These are phyloP conservation scores for Lithobates sylvaticus DNA, from an alignment of 2,797 vertebrate genomes.

Conservation along the genomic window DNA sequence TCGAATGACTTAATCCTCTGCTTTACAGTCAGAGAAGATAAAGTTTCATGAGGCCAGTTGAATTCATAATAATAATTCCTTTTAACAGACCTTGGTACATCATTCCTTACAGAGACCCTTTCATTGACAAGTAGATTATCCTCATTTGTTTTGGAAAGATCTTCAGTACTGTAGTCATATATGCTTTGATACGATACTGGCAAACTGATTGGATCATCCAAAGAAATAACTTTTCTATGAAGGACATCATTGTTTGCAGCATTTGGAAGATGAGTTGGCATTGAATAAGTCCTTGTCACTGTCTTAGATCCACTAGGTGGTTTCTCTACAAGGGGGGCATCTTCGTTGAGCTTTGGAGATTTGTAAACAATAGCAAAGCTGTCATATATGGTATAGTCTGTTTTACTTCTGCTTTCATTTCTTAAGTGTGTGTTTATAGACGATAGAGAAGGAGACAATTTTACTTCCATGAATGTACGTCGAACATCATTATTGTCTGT, in stretches of 20 bases:
- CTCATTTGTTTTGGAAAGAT: neutral
- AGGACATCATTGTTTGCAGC: slow-evolving; percentile 21
- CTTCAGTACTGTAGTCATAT: slow-evolving; percentile 34
- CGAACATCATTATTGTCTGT: slow-evolving; percentile 72
- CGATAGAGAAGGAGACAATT: slow-evolving; percentile 71
- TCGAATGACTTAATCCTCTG: slow-evolving; percentile 96
- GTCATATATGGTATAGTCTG: neutral
- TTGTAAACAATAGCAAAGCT: slow-evolving; percentile 16
- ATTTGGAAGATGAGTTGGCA: slow-evolving; percentile 74
- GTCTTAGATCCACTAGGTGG: slow-evolving; percentile 68
- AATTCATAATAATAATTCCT: slow-evolving; percentile 80
- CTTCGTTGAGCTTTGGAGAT: neutral
- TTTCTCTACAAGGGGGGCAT: slow-evolving; percentile 28
- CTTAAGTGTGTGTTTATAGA: slow-evolving; percentile 56
- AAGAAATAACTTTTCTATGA: slow-evolving; percentile 42
- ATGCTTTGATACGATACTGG: slow-evolving; percentile 27
- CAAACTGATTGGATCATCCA: slow-evolving; percentile 18
- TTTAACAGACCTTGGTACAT: slow-evolving; percentile 75
- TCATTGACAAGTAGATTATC: slow-evolving; percentile 6
- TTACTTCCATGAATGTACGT: slow-evolving; percentile 82
- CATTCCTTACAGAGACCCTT: slow-evolving; percentile 37
- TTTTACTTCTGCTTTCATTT: slow-evolving; percentile 59
- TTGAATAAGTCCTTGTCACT: slow-evolving; percentile 77
- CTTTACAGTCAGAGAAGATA: slow-evolving; percentile 89
- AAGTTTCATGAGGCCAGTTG: slow-evolving; percentile 77